A percentile compares a stretch with the other conserved stretches of the same genome.
phyloP scores from a whole-genome alignment of 2,113 vertebrate species.

The Apteryx mantelli region DNA sequence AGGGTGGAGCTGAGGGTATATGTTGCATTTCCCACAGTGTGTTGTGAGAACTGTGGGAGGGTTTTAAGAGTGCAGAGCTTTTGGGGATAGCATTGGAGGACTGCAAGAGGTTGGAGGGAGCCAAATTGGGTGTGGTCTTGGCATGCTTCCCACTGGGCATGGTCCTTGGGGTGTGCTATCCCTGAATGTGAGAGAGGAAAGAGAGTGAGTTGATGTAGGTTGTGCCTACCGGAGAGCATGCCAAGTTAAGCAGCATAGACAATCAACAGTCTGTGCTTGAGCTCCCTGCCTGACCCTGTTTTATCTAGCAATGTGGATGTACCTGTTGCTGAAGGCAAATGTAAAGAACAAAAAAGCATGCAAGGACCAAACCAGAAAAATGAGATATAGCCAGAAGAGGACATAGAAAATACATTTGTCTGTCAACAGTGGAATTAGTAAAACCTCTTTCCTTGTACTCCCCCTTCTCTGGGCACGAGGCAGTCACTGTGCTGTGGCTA shows the following conservation, averaged over 20 bases:
- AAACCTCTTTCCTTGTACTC: background rate
- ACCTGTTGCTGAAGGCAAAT: background rate
- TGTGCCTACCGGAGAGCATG: background rate
- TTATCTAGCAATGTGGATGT: background rate
- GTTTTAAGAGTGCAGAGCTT: background rate
- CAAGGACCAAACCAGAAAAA: background rate
- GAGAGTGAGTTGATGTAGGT: accelerated
- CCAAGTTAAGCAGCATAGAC: background rate
- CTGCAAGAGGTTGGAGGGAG: background rate
- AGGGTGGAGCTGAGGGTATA: background rate
- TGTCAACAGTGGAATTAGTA: background rate
- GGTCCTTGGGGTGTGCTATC: too few relatives aligned
- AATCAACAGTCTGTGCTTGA: background rate
- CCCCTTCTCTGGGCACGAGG: background rate
- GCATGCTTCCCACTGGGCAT: background rate
- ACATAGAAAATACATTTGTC: background rate
- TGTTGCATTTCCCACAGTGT: background rate
- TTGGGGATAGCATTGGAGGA: background rate
- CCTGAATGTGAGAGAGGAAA: background rate
- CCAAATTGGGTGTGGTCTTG: accelerated
- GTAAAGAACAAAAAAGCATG: background rate
- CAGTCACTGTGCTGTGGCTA: background rate
- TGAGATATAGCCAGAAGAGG: background rate
- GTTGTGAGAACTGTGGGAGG: background rate
- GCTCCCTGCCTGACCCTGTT: background rate